Conservation (phyloP, 2,113 vertebrate species). For the Odocoileus hemionus region DNA sequence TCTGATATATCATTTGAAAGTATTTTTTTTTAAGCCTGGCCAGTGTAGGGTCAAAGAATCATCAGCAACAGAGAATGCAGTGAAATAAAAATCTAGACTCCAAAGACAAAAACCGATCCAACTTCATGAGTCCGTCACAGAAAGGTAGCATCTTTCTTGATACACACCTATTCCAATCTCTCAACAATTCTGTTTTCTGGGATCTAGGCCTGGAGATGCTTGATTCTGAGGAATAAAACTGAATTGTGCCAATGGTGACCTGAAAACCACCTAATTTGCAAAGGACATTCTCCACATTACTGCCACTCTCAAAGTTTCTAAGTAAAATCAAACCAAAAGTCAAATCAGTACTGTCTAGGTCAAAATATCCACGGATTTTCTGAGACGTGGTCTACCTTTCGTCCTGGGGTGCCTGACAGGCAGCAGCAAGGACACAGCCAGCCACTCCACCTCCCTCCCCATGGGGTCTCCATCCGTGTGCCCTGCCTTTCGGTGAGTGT, state of each 20-base stretch:
- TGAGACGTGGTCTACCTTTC: neutral
- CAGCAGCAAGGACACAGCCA: neutral
- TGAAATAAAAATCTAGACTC: neutral
- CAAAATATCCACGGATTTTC: neutral
- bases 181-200: neutral
- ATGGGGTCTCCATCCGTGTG: neutral
- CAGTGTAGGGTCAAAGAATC: neutral
- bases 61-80: neutral
- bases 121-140: neutral
- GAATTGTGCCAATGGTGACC: neutral
- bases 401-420: neutral
- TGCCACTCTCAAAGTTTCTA: neutral
- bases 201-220: neutral
- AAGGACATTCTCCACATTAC: neutral
- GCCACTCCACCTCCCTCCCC: neutral
- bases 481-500: slow-evolving; percentile 5
- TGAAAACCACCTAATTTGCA: neutral
- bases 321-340: neutral
- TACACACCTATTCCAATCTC: neutral
- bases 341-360: neutral
- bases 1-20: neutral
- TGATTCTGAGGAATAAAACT: neutral
- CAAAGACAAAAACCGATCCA: neutral
- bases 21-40: neutral
- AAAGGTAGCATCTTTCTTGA: neutral